A percentile compares a stretch with the other conserved stretches of the same genome.
Evolutionary conservation across 2,888 invertebrate genomes (phyloP).

Genomic region (Lapara coniferarum): DNA sequence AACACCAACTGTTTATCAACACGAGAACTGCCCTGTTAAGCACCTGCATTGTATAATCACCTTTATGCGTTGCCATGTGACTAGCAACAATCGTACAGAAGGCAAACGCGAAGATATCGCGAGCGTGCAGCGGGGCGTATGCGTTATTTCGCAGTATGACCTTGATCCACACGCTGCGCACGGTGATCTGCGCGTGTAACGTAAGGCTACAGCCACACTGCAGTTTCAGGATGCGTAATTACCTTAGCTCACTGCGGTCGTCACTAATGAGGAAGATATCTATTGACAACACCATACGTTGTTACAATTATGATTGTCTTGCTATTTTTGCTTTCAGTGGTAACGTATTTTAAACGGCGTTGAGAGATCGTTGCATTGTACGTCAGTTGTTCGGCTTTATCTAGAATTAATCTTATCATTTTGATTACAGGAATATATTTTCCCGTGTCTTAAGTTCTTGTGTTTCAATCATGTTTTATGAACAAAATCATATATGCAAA

Average conservation of each 20-base stretch:
- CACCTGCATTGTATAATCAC: not conserved
- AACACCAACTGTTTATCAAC: too few relatives aligned
- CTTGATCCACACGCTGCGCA: conserved; percentile 80
- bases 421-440: conserved; percentile 11
- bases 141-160: conserved; percentile 71
- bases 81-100: conserved; percentile 21
- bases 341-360: not conserved
- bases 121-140: conserved; percentile 49
- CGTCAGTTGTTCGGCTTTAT: conserved; percentile 14
- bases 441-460: not conserved
- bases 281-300: not conserved
- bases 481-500: not conserved
- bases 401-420: conserved; percentile 17
- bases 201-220: conserved; percentile 63
- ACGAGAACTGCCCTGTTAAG: too few relatives aligned
- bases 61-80: conserved; percentile 15
- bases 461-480: not conserved
- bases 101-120: conserved; percentile 33
- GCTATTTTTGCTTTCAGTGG: not conserved
- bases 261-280: conserved; percentile 20
- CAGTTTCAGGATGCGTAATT: conserved; percentile 41
- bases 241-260: conserved; percentile 28
- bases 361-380: conserved; percentile 13
- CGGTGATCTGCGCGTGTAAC: conserved; percentile 70
- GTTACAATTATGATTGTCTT: not conserved